Percentiles rank a stretch among this genome's conserved stretches.
These are phyloP conservation scores for Harmothoe impar DNA, from an alignment of 2,888 invertebrate species.

Conservation along the genomic window DNA sequence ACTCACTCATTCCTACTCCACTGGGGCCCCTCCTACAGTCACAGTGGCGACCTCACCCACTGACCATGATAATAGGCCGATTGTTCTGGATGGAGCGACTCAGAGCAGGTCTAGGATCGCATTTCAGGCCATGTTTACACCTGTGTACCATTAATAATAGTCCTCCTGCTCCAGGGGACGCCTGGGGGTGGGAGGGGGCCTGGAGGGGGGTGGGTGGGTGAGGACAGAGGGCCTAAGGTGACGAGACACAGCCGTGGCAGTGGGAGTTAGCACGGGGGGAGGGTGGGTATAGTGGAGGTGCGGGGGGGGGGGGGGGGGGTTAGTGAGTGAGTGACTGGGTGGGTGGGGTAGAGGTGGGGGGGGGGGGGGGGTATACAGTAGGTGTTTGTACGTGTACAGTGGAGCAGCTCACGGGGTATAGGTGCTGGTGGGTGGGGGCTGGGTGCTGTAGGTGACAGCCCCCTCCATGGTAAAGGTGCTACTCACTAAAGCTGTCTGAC, in stretches of 20 bases:
- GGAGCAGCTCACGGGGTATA: not conserved
- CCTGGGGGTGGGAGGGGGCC: not conserved
- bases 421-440: not conserved
- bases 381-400: not conserved
- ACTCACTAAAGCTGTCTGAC: not conserved
- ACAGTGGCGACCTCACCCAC: not conserved
- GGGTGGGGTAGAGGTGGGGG: not conserved
- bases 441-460: not conserved
- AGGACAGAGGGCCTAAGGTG: not conserved
- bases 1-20: not conserved
- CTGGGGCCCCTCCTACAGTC: not conserved
- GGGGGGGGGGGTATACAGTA: not conserved
- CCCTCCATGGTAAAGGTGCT: not conserved
- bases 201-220: not conserved
- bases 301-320: not conserved
- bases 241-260: not conserved
- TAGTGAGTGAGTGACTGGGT: not conserved
- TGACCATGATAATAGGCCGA: constrained; percentile 34
- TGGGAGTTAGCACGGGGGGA: not conserved
- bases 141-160: constrained; percentile 60
- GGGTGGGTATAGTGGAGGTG: not conserved
- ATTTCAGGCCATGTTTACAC: constrained; percentile 57
- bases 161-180: not conserved
- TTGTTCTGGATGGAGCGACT: constrained; percentile 40
- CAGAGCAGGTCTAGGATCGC: constrained; percentile 25